phyloP scores from a whole-genome alignment of 2,888 invertebrate species.

The Chymomyza caudatula region DNA sequence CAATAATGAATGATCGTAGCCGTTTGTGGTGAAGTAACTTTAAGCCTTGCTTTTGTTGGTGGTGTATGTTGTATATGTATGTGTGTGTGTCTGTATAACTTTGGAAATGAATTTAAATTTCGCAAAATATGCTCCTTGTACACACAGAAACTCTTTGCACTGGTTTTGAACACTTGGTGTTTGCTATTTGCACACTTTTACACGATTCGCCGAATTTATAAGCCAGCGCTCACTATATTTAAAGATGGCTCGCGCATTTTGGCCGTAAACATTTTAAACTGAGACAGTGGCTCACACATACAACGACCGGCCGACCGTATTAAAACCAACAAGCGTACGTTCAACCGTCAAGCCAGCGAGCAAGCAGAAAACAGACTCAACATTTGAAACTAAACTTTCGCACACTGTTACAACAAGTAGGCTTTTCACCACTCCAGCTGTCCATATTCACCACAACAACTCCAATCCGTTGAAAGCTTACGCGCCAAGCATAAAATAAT shows the following conservation, averaged over 20 bases:
- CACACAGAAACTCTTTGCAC: neutral
- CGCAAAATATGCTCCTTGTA: neutral
- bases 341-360: neutral
- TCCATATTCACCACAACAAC: neutral
- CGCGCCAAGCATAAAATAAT: neutral
- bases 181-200: conserved; percentile 28
- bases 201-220: conserved; percentile 18
- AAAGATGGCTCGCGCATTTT: conserved; percentile 12
- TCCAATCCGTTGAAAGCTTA: neutral
- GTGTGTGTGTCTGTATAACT: conserved; percentile 2
- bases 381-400: neutral
- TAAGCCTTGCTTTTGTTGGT: conserved; percentile 15
- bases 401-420: neutral
- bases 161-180: conserved; percentile 1
- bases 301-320: conserved; percentile 28
- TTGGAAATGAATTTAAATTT: conserved; percentile 16
- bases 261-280: conserved; percentile 1
- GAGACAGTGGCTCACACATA: conserved; percentile 5
- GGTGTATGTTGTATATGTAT: conserved; percentile 19
- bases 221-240: conserved; percentile 12
- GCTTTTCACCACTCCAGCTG: neutral
- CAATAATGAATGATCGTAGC: conserved; percentile 58
- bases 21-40: neutral
- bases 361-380: neutral
- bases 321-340: neutral